Base-by-base conservation (phyloP, 30 jellyfish, hydroid and myxozoan genomes). In the Hydra vulgaris region DNA sequence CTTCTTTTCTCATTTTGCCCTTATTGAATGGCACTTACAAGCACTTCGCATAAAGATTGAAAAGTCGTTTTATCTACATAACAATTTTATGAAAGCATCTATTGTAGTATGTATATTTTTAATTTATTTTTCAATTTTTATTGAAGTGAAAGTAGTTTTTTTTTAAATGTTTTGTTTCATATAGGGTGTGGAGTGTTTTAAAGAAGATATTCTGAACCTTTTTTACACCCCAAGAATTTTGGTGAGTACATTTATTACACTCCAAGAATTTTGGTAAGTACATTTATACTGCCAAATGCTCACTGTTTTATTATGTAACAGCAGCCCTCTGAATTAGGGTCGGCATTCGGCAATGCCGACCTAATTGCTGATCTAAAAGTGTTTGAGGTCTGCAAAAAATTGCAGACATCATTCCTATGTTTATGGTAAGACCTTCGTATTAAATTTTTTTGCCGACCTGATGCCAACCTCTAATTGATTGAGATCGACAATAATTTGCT, bases 171-270 rank as follows among this genome's bases (percentile, higher is more conserved):
- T 40, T 18, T 8, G 54, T 25, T 17, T 27, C 80, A 40, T 83
- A 4, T 67, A 92, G 99, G 99, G 96, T 25, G 68, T 84, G 1
- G 89, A 87, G 61, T 24, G 78, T n/a, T 92, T 92, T 79, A 82
- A 80, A 71, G 96, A 84, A 53, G 88, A 87, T 18, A 53, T 92
- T 23, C 23, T 81, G 53, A 87, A 88, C 53, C 82, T 92, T 26
- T 92, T 81, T 67, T 92, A 87, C 66, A 86, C 96, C 61, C 96
- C 99, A 18, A 76, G 99, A 54, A 85, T 92, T 66, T 20, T 92
- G 82, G 99, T 92, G 66, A 79, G 92, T 72, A 8, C 53, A 21
- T 12, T 26, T 25, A 25, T 7, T n/a, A n/a, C n/a, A n/a, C n/a
- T n/a, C n/a, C n/a, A n/a, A n/a, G n/a, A n/a, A n/a, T n/a, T n/a